Percentiles rank a stretch among this genome's conserved stretches.
phyloP scores from a whole-genome alignment of 2,888 invertebrate species.

The Priapulus caudatus region DNA sequence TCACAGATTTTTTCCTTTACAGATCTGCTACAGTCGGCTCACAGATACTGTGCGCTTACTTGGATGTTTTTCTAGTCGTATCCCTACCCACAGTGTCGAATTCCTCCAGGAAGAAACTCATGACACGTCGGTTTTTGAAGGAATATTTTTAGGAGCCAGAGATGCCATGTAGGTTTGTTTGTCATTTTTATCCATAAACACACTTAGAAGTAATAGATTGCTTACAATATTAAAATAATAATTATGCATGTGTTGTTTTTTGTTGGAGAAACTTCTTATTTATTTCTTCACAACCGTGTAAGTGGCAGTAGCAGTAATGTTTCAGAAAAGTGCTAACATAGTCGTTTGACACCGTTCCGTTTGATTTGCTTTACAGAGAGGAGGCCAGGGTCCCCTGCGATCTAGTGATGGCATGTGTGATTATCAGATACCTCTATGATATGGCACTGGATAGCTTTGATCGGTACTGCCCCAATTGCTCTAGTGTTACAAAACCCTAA shows the following conservation, averaged over 20 bases:
- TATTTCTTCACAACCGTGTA: no score
- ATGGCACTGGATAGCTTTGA: conserved; percentile 91
- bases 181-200: no score
- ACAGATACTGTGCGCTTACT: conserved; percentile 81
- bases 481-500: no score
- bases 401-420: conserved; percentile 66
- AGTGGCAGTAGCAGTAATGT: no score
- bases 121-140: background rate
- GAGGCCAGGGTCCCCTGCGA: conserved; percentile 29
- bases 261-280: no score
- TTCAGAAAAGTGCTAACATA: no score
- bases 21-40: conserved; percentile 84
- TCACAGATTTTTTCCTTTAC: no score
- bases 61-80: conserved; percentile 62
- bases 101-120: background rate
- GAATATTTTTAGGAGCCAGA: background rate
- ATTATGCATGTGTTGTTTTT: background rate
- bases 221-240: background rate
- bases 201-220: no score
- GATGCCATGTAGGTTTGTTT: background rate
- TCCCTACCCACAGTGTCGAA: background rate
- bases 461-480: no score
- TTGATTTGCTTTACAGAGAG: background rate
- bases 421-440: conserved; percentile 80
- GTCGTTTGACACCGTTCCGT: no score